Base-by-base conservation (phyloP, 2,888 invertebrate genomes). In the Notodonta ziczac region DNA sequence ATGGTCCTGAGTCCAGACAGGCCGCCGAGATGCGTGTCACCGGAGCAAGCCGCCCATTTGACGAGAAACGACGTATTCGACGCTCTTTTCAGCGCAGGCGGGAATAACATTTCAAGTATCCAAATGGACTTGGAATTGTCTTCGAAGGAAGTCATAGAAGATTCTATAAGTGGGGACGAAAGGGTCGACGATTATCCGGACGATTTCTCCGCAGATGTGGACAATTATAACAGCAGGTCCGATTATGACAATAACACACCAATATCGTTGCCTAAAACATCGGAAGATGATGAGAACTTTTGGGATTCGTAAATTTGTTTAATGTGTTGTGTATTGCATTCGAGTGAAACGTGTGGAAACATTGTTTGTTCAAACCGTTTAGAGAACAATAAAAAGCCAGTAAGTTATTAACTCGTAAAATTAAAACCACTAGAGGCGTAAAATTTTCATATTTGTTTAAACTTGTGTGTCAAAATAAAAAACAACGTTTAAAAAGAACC, bases 121-220 rank as follows among this genome's bases (percentile, higher is more conserved):
- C 80, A 85, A 16, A 71, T 83, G 65, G 67, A 78, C n/a, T 62
- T 79, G 3, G 77, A 81, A 24, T 55, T 77, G 5, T 39, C 54
- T 3, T 73, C 83, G 0, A 80, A 81, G 54, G 81, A 79, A 2
- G 63, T 61, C 5, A 56, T 73, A 16, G 70, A 74, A 9, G 76
- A 80, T 13, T 72, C 76, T 0, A 39, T 68, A 0, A 78, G 72
- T 24, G 82, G 82, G 3, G 60, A 62, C 14, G 83, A 80, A 0
- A 76, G 74, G 52, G 74, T 66, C 5, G 66, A 60, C 0, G 83
- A 79, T 0, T 86, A 85, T 58, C 66, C 74, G 0, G 88, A 88
- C 14, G 88, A 91, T 44, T 89, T 88, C 56, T 86, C 87, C 0
- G 85, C 82, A 0, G 90, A 90, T 48, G 85, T 86, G 0, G 91